Base-by-base conservation (phyloP, 2,113 vertebrate genomes). In the Sinocyclocheilus anophthalmus region DNA sequence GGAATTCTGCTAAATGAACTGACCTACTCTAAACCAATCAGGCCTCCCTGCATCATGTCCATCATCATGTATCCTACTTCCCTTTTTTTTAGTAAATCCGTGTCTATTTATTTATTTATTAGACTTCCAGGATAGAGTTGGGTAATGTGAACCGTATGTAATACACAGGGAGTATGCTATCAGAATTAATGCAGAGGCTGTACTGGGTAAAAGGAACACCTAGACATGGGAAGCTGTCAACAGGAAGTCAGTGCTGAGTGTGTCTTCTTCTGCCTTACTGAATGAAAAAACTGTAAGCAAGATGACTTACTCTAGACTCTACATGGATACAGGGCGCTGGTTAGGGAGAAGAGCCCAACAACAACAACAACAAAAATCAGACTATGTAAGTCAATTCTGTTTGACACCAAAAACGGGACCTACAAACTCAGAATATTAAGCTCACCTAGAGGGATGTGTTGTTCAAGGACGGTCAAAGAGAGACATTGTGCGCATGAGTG, bases 361-460 rank as follows among this genome's bases (percentile, higher is more conserved):
- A 55, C 5, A 55, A 55, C 14, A 53, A 11, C 20, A 20, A 20
- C 69, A 86, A 81, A 80, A 33, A 48, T 73, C 22, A 63, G 67
- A 86, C 70, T 72, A 11, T 26, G 26, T 48, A 61, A 75, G 45
- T 55, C 37, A 76, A 84, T 79, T 83, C 55, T n/a, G 72, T 79
- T 89, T 90, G 89, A 92, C 89, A 92, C 92, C 88, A 72, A 87
- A 87, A 89, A 90, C 73, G 89, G 90, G 92, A 93, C 91, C 92
- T 84, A 86, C 84, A 89, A 92, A 83, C 85, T 59, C 69, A n/a
- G 70, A 78, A 80, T 70, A 79, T 79, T 48, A 89, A 83, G 67
- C 83, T 87, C 50, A 83, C 86, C 76, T 76, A 81, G 83, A 89
- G 37, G 16, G 80, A 45, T 59, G 65, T 87, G 39, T 86, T n/a